Conservation (phyloP, 2,888 invertebrate genomes). For the Campopleginae sp. region DNA sequence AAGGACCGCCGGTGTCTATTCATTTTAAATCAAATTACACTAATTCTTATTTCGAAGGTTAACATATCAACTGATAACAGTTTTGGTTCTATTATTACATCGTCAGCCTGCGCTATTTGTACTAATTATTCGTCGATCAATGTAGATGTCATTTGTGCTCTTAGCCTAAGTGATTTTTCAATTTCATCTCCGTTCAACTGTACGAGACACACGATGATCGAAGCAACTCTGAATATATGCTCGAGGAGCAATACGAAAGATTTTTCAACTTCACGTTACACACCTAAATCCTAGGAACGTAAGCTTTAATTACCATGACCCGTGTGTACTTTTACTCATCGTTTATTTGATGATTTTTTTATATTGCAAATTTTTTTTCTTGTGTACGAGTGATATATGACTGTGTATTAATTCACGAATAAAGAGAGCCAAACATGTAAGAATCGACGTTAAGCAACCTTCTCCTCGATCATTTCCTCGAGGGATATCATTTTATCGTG, state of each 20-base stretch:
- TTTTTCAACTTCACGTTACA: constrained; percentile 44
- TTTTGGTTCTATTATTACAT: constrained; percentile 48
- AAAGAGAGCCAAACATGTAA: constrained; percentile 70
- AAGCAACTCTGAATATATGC: constrained; percentile 4
- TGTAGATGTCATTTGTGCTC: constrained; percentile 23
- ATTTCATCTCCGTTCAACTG: constrained; percentile 14
- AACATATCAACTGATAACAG: constrained; percentile 54
- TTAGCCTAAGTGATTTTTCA: constrained; percentile 32
- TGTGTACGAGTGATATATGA: constrained; percentile 74
- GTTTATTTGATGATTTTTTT: constrained; percentile 44
- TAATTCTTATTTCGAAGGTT: constrained; percentile 45
- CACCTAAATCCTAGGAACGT: constrained; percentile 49
- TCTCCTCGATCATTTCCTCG: neutral
- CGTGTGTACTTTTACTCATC: constrained; percentile 51
- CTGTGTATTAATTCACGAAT: constrained; percentile 72
- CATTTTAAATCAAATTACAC: constrained; percentile 15
- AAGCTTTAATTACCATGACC: constrained; percentile 33
- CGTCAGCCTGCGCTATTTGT: constrained; percentile 46
- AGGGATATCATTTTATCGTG: neutral
- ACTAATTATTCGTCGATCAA: constrained; percentile 22
- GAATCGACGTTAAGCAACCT: neutral
- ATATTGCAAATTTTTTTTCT: constrained; percentile 57
- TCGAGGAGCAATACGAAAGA: constrained; percentile 22
- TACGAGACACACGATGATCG: constrained; percentile 16
- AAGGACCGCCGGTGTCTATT: neutral